Base-by-base conservation (phyloP, 2,888 invertebrate species). In the Aphidoletes aphidimyza region DNA sequence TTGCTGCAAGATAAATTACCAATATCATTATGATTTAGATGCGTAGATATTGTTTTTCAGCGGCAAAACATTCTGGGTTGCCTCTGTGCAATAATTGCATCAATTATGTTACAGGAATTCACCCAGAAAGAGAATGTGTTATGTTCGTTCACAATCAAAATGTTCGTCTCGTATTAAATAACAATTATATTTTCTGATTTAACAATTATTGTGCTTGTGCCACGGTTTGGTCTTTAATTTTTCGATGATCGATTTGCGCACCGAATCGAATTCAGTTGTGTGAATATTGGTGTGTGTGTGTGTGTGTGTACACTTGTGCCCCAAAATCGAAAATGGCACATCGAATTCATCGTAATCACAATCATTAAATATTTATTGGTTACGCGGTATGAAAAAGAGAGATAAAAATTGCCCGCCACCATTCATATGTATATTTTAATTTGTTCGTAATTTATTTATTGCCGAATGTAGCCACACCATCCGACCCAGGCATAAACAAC, bases 181-280 rank as follows among this genome's bases (percentile, higher is more conserved):
- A 81, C 81, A 81, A 81, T 81, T 81, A 81, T 37, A 37, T 81
- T 69, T 69, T 81, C n/a, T n/a, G n/a, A n/a, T n/a, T n/a, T n/a
- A n/a, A n/a, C n/a, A n/a, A n/a, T n/a, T n/a, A n/a, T n/a, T n/a
- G n/a, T n/a, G n/a, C n/a, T n/a, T n/a, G n/a, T n/a, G n/a, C n/a
- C n/a, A n/a, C n/a, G 37, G 26, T 81, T 81, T 81, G 69, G 69
- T 30, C 69, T 69, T 69, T 69, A 69, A 69, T 69, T 69, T 69
- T n/a, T 14, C n/a, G 1, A 69, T 42, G 69, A 69, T 69, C 69
- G 69, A 69, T 69, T 37, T 39, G 81, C 54, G 78, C 36, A 81
- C 19, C 14, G 34, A 9, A 69, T 26, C 6, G 14, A 0, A 30
- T 30, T 3, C 2, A 69, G 5, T 69, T 81, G n/a, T 37, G 81